Evolutionary conservation across 2,113 vertebrate species (phyloP).

Genomic region (Pollachius pollachius): DNA sequence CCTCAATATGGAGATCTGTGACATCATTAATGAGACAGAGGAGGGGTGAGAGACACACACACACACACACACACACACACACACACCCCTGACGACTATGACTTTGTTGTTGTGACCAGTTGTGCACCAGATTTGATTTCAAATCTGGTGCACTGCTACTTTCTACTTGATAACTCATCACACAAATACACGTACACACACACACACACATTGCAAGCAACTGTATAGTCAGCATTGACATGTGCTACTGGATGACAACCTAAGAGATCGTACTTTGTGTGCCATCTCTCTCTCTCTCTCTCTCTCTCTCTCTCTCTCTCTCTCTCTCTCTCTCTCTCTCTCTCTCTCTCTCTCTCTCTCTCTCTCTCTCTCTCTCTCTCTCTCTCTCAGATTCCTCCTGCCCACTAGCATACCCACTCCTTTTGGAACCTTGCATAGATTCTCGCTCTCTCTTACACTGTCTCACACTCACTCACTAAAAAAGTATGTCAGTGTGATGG

Average conservation of each 20-base stretch:
- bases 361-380: not conserved
- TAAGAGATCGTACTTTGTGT: no score
- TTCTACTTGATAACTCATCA: no score
- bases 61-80: constrained; percentile 9
- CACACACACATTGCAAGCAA: no score
- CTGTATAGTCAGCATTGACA: constrained; percentile 8
- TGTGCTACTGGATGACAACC: not conserved
- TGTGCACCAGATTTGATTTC: no score
- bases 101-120: not conserved
- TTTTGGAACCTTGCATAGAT: not conserved
- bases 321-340: constrained; percentile 11
- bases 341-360: constrained; percentile 13
- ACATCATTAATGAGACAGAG: constrained; percentile 98
- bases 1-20: constrained; percentile 98
- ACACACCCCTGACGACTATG: not conserved
- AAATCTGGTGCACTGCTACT: no score
- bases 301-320: constrained; percentile 11
- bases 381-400: constrained; percentile 45
- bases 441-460: not conserved
- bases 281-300: not conserved
- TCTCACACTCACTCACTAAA: constrained; percentile 15
- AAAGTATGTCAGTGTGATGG: not conserved
- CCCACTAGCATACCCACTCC: constrained; percentile 26
- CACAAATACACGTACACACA: no score
- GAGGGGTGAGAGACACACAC: constrained; percentile 84